Evolutionary conservation across 2,888 invertebrate species (phyloP), one percentile per base, ranked within the genome.

Genomic region (Lasioglossum morio): DNA sequence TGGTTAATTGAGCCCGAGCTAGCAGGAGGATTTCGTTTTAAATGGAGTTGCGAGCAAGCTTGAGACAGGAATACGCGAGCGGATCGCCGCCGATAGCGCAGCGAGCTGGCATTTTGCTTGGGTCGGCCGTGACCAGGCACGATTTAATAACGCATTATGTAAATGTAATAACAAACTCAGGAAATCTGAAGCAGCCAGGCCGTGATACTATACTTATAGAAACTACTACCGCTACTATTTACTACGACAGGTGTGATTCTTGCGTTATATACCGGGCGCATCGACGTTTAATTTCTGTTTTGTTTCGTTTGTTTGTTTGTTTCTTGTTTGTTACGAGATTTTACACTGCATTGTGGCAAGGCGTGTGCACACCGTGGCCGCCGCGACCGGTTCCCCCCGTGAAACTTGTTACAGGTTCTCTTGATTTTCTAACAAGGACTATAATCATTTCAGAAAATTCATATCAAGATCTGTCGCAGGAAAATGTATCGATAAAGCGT

Each of bases 141-240:
- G 92, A 91, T 90, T 85, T 88, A 85, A 88, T 88, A 87, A 92
- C 88, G 89, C 92, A 92, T 92, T 93, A 92, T 91, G 87, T 91
- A 93, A 92, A 93, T 92, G 90, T 91, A 92, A 90, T 93, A 94
- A 94, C 93, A 94, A 94, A 95, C 95, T 95, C 95, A 95, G 95
- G 95, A 94, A 95, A 94, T 94, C 94, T 94, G 92, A 95, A 95
- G 94, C 95, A 95, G 94, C 93, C 95, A 95, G 95, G 95, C 95
- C 95, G 95, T 95, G 95, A 95, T 95, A 95, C 93, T 94, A 94
- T 94, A 93, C 91, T 92, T 93, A 93, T 93, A 94, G 93, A 93
- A 90, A 91, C 88, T 93, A 92, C 91, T 93, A 91, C 92, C 93
- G 92, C 90, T 90, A 77, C 89, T 83, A 85, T 86, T 87, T 89